A percentile compares a stretch with the other conserved stretches of the same genome.
Conservation (phyloP, 1,140 invertebrate species). For the Nylanderia fulva region DNA sequence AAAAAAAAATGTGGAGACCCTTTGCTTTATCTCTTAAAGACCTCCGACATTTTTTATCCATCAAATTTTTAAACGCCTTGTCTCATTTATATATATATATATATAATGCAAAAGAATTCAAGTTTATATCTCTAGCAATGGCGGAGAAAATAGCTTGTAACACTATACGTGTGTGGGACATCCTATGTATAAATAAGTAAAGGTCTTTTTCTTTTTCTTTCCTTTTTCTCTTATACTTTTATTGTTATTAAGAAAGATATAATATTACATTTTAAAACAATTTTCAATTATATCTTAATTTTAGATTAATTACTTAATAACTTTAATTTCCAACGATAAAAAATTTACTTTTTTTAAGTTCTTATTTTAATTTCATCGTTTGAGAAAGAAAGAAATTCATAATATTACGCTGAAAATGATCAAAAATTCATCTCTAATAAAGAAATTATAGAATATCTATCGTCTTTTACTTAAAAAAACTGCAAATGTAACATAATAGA, state of each 20-base stretch:
- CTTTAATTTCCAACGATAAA: neutral
- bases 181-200: neutral
- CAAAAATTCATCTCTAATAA: no score
- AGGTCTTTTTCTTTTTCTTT: neutral
- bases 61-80: no score
- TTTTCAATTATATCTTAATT: neutral
- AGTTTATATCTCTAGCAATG: no score
- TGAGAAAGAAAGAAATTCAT: neutral
- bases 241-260: neutral
- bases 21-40: no score
- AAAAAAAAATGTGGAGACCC: no score
- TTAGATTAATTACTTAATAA: neutral
- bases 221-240: neutral
- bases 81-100: no score
- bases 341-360: neutral
- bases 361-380: neutral
- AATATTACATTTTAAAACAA: neutral
- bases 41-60: no score
- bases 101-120: no score
- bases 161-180: no score
- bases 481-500: neutral
- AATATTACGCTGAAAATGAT: no score
- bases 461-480: neutral
- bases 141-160: no score
- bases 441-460: no score